Percentiles rank a stretch among this genome's conserved stretches.
phyloP scores from a whole-genome alignment of 2,797 vertebrate genomes.

The Pterois miles region DNA sequence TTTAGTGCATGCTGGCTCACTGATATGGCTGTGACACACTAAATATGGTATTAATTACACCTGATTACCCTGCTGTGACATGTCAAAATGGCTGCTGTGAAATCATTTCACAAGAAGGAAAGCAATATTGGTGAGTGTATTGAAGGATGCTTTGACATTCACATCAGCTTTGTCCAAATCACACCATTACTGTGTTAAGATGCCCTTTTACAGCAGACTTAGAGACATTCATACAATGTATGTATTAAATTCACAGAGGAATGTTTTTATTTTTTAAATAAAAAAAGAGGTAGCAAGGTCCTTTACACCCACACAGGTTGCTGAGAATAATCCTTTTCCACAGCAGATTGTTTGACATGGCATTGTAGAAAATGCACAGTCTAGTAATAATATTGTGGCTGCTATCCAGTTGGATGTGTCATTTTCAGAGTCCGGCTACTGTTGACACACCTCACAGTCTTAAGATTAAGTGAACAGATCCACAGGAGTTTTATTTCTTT shows the following conservation, averaged over 20 bases:
- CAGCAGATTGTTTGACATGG: not conserved
- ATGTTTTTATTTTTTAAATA: not conserved
- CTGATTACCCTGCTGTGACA: no score
- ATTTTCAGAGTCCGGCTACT: not conserved
- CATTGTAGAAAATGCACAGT: not conserved
- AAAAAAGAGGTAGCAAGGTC: not conserved
- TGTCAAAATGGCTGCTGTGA: no score
- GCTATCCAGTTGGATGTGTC: not conserved
- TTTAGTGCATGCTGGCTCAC: no score
- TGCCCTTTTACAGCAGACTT: not conserved
- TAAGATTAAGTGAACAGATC: not conserved
- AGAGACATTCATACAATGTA: not conserved
- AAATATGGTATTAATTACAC: no score
- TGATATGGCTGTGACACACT: no score
- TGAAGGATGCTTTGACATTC: not conserved
- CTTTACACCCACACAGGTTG: not conserved
- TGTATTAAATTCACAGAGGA: not conserved
- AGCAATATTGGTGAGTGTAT: not conserved
- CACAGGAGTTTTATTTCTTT: constrained; percentile 6
- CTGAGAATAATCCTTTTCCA: not conserved
- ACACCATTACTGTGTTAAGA: not conserved
- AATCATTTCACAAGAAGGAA: not conserved
- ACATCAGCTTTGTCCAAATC: not conserved
- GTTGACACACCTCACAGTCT: not conserved
- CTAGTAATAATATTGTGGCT: not conserved